Evolutionary conservation across 2,797 vertebrate species (phyloP), one percentile per base, ranked within the genome.

Genomic region (Euphonia xanthogaster): DNA sequence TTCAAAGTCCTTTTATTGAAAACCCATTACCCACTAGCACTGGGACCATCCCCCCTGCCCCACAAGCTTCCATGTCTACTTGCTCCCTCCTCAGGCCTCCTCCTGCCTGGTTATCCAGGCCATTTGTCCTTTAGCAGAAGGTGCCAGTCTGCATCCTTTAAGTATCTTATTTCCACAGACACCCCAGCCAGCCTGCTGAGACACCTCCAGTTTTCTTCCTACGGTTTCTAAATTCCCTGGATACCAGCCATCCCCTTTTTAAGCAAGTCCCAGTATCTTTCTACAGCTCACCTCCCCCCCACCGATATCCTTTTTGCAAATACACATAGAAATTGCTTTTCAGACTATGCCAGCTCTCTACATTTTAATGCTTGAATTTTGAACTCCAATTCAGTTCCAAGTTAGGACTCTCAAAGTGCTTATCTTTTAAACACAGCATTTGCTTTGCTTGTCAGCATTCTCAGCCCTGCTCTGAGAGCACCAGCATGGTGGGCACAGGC

Each of bases 191-290:
- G 78, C 77, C 89, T 82, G 87, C 75, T 80, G 62, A 89, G 71
- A 90, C 94, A 88, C 73, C 86, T 94, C 79, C 86, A 91, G 67
- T 65, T 86, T 88, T 88, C 95, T 78, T 95, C 93, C 91, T 75
- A 90, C 24, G 4, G 80, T 75, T 93, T 95, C 88, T 84, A 53
- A 93, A 90, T 48, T 93, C 91, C 81, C 79, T 91, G 95, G 93
- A 86, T 65, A 88, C 73, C 73, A 78, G 88, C 85, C 90, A 83
- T 54, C 47, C n/a, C 82, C 75, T 58, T 93, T 90, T 93, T 86
- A 94, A 93, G 83, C 79, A 80, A 96, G 85, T 57, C 75, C n/a
- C 87, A 88, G 82, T 67, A 91, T 91, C 91, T 88, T 66, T 72
- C 90, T 80, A 48, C 63, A 91, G 73, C 79, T 86, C 93, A 42